Evolutionary conservation across 2,113 vertebrate species (phyloP).

Genomic region (Oreochromis tanganicae): DNA sequence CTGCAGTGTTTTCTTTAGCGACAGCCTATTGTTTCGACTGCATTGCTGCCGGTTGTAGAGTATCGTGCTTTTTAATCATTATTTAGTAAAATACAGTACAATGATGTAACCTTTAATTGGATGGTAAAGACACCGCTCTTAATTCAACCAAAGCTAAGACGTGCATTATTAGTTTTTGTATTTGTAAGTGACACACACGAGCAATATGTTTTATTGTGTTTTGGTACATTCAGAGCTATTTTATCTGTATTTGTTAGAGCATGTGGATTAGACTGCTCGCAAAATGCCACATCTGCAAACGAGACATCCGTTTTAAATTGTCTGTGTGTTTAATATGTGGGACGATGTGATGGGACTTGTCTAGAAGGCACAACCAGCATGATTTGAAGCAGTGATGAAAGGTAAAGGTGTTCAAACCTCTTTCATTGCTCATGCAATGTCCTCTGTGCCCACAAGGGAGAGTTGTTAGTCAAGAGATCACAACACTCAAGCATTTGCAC

Average conservation of each 20-base stretch:
- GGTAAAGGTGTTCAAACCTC: background rate
- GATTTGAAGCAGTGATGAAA: background rate
- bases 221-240: background rate
- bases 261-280: background rate
- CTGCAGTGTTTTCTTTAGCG: conserved; percentile 22
- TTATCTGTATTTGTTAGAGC: background rate
- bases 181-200: background rate
- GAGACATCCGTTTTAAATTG: background rate
- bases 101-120: background rate
- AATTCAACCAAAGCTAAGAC: background rate
- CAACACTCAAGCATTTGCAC: background rate
- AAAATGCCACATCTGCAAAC: background rate
- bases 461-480: conserved; percentile 61
- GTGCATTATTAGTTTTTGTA: background rate
- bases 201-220: background rate
- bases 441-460: conserved; percentile 63
- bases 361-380: background rate
- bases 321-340: background rate
- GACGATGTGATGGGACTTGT: background rate
- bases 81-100: background rate
- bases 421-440: conserved; percentile 27
- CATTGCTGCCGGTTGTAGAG: background rate
- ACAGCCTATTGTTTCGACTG: background rate
- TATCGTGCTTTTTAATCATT: background rate
- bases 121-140: background rate